Evolutionary conservation across 2,113 vertebrate species (phyloP), one percentile per base, ranked within the genome.

Genomic region (Nerophis ophidion): DNA sequence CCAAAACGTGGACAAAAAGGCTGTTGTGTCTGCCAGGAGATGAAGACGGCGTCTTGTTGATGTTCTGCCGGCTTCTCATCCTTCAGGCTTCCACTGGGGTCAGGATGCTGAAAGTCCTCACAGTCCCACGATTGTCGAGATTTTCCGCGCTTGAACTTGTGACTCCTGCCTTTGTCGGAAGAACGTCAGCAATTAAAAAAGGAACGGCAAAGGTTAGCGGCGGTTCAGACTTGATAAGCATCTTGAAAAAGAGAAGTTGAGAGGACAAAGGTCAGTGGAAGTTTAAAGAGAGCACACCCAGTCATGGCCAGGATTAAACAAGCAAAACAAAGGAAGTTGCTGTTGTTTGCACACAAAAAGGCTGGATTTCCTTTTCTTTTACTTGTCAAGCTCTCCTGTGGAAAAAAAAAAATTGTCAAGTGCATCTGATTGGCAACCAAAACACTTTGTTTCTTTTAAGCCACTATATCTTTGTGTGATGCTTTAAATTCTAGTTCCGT

Each of bases 231-330:
- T 77, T 75, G 88, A 91, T 91, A 90, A 89, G 82, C 74, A 90
- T 90, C 88, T 88, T 67, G 81, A 84, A 84, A 87, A 80, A 83
- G 84, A 84, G 81, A 89, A 90, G 89, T 89, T 88, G 82, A 81
- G 60, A 81, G 81, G 84, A 84, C 82, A 89, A 87, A 90, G 89
- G 88, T 91, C 87, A 86, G 66, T 1, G 40, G 42, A 82, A 89
- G 89, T 88, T 88, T 84, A 88, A 85, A 86, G 80, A 87, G 85
- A 77, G 84, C 66, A 76, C 76, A 86, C 66, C 74, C 77, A 86
- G 86, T 90, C 82, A 88, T 79, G 77, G 71, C 79, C 70, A 86
- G 80, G 81, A 87, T 88, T 87, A 84, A 83, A 86, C 70, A 82
- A 82, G 84, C 81, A n/a, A 54, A 54, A 82, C 81, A 86, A 82